These are phyloP conservation scores for Agonum fuliginosum DNA, from an alignment of 2,888 invertebrate genomes.

Conservation along the genomic window DNA sequence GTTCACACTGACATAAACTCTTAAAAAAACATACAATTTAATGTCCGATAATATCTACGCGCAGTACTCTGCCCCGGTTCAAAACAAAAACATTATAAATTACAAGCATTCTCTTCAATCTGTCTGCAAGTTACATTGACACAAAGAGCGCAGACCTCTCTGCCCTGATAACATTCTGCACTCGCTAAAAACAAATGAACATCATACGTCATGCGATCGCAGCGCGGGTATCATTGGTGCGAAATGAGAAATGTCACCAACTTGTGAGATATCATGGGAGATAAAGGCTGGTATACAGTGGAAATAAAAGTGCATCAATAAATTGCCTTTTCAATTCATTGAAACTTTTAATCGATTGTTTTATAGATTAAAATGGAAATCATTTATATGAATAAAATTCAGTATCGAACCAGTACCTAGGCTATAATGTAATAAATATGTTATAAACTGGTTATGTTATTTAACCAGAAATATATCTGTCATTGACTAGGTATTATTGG, in stretches of 20 bases:
- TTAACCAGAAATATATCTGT: too few species aligned
- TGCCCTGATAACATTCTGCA: not conserved
- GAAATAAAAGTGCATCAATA: not conserved
- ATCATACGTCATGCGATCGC: not conserved
- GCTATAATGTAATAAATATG: too few species aligned
- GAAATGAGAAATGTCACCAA: not conserved
- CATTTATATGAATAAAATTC: too few species aligned
- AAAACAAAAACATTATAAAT: conserved; percentile 2
- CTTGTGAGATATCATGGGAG: not conserved
- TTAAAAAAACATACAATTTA: not conserved
- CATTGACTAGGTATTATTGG: too few species aligned
- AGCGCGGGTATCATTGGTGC: not conserved
- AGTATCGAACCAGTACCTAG: too few species aligned
- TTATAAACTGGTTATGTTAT: too few species aligned
- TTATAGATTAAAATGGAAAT: too few species aligned
- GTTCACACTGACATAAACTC: not conserved
- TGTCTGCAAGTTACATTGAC: not conserved
- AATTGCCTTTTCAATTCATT: too few species aligned
- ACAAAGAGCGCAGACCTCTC: not conserved
- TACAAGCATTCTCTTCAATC: not conserved
- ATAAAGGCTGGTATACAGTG: not conserved
- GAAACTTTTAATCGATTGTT: too few species aligned
- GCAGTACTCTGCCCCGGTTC: not conserved
- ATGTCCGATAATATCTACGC: not conserved
- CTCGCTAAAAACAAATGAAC: not conserved